Base-by-base conservation (phyloP, 2,113 vertebrate species). In the Puntigrus tetrazona region DNA sequence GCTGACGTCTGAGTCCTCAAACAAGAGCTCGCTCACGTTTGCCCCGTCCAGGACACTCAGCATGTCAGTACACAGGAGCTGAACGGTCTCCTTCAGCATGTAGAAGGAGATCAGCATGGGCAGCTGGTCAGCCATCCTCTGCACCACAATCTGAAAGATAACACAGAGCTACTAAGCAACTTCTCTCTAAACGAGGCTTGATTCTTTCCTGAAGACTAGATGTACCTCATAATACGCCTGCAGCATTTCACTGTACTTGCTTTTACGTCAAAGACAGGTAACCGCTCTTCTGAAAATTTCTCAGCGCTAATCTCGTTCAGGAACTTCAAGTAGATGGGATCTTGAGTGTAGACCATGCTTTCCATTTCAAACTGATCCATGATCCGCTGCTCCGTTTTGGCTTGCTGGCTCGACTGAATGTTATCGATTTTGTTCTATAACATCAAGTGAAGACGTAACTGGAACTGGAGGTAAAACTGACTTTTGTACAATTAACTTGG, bases 291-390 rank as follows among this genome's bases (percentile, higher is more conserved):
- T 41, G 85, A 70, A n/a, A 11, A 70, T 36, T 55, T 67, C 13
- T 85, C 47, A 5, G 4, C 41, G 0, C 27, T 45, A 13, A 9
- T 61, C 4, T 55, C 63, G 31, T 83, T 88, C 22, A 90, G 34
- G 18, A 52, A 61, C 27, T 87, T 87, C 27, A 83, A 78, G 84
- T 85, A 90, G 43, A 86, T 86, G 52, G 61, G 52, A 47, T 88
- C 89, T 47, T 90, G 89, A 34, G 89, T 88, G 70, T 78, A 90
- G 65, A 90, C 81, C 70, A 90, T 76, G 34, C 86, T 78, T 80
- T 90, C 89, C 82, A 90, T 90, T 18, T 88, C 82, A 86, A 90
- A 88, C 84, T 90, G 89, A 61, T 90, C 89, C 27, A 65, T 18
- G 63, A 90, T 83, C 76, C 87, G 87, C 70, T 87, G 14, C 74